A percentile compares a stretch with the other conserved stretches of the same genome.
Evolutionary conservation across 2,113 vertebrate genomes (phyloP).

Genomic region (mouse (Mus musculus)): DNA sequence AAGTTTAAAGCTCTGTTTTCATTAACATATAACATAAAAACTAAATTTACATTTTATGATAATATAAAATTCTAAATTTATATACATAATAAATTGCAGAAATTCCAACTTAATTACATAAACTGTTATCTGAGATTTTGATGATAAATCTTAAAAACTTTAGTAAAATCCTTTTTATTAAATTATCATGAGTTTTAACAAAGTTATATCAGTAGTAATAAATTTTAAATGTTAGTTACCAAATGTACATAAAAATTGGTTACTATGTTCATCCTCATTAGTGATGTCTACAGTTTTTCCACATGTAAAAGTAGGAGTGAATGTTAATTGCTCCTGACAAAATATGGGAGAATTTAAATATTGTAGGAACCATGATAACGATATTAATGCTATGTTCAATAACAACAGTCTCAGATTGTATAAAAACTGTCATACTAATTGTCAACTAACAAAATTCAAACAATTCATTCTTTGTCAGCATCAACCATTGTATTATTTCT

Average conservation of each 20-base stretch:
- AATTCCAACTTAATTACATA: constrained; percentile 29
- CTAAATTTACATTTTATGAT: neutral
- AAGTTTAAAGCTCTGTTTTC: neutral
- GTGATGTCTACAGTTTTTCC: neutral
- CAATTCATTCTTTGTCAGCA: neutral
- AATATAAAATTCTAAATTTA: constrained; percentile 33
- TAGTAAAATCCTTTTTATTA: constrained; percentile 43
- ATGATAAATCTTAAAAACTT: constrained; percentile 26
- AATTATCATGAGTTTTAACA: constrained; percentile 38
- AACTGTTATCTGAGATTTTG: constrained; percentile 19
- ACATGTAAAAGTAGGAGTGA: neutral
- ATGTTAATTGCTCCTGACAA: neutral
- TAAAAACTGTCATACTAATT: neutral
- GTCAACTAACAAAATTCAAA: neutral
- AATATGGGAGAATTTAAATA: neutral
- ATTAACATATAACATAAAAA: constrained; percentile 38
- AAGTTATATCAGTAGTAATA: constrained; percentile 35
- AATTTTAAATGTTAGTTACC: constrained; percentile 28
- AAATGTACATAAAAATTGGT: constrained; percentile 24
- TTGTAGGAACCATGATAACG: neutral
- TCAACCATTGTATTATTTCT: neutral
- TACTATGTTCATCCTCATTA: constrained; percentile 47
- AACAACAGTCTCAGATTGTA: neutral
- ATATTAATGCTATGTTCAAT: neutral
- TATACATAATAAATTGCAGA: neutral